Percentiles rank a stretch among this genome's conserved stretches.
phyloP scores from a whole-genome alignment of 2,888 invertebrate genomes.

The Listrodromus nycthemerus region DNA sequence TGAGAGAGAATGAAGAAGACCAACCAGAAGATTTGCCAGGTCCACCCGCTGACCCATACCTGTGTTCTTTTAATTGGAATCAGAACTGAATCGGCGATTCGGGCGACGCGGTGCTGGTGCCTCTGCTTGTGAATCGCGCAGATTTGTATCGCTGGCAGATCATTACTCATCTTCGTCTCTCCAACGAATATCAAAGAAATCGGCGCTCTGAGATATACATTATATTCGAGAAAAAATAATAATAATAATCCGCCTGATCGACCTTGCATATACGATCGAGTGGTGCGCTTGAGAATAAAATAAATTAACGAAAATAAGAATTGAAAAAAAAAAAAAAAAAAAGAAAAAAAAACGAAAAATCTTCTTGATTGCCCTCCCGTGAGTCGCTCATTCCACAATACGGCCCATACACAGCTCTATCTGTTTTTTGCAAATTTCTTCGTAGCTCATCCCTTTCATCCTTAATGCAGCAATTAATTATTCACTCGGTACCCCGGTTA shows the following conservation, averaged over 20 bases:
- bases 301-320: slow-evolving; percentile 35
- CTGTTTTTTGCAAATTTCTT: slow-evolving; percentile 47
- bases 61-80: slow-evolving; percentile 83
- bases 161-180: slow-evolving; percentile 80
- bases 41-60: slow-evolving; percentile 81
- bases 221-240: slow-evolving; percentile 27
- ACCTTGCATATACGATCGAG: slow-evolving; percentile 52
- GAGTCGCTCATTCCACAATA: slow-evolving; percentile 58
- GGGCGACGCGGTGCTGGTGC: slow-evolving; percentile 32
- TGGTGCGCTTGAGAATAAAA: slow-evolving; percentile 17
- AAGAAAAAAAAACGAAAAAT: slow-evolving; percentile 29
- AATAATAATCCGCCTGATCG: slow-evolving; percentile 54
- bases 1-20: slow-evolving; percentile 36
- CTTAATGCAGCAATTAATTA: slow-evolving; percentile 59
- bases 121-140: slow-evolving; percentile 82
- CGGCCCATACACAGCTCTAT: slow-evolving; percentile 13
- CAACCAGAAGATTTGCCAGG: slow-evolving; percentile 60
- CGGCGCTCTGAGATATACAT: slow-evolving; percentile 69
- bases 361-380: slow-evolving; percentile 59
- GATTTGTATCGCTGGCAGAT: slow-evolving; percentile 83
- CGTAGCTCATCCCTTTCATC: slow-evolving; percentile 28
- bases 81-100: slow-evolving; percentile 80
- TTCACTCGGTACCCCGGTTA: slow-evolving; percentile 26
- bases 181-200: slow-evolving; percentile 75
- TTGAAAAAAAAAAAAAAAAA: slow-evolving; percentile 31